Conservation (phyloP, 2,113 vertebrate species). For the Hipposideros armiger region DNA sequence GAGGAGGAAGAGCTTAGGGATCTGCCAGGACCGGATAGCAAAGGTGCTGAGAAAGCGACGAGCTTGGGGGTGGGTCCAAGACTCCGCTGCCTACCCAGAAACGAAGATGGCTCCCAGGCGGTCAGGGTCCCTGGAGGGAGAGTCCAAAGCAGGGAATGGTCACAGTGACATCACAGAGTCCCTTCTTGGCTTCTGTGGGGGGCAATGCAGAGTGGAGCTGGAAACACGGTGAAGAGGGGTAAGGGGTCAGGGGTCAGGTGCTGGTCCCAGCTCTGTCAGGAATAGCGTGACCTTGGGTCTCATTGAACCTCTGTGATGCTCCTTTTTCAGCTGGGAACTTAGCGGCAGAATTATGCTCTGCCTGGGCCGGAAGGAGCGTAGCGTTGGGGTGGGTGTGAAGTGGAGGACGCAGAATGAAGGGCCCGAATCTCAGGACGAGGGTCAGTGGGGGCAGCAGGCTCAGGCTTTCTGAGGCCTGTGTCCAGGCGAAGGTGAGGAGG, state of each 20-base stretch:
- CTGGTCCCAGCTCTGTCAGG: not conserved
- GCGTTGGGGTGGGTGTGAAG: no score
- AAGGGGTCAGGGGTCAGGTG: not conserved
- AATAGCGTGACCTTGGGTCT: not conserved
- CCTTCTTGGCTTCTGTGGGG: not conserved
- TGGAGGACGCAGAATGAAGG: not conserved
- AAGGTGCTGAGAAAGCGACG: not conserved
- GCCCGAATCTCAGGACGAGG: not conserved
- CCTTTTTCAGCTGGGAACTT: not conserved
- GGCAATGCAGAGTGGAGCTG: not conserved
- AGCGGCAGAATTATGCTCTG: not conserved
- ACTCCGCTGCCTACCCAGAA: not conserved
- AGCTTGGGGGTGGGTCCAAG: not conserved
- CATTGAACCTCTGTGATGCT: not conserved
- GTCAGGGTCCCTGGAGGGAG: not conserved
- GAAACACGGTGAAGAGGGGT: not conserved
- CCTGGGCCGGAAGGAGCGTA: not conserved
- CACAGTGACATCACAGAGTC: fast-evolving
- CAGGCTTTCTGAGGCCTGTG: not conserved
- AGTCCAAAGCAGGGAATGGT: not conserved
- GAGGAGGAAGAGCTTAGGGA: not conserved
- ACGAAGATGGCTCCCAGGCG: not conserved
- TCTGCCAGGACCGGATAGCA: not conserved
- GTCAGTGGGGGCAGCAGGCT: not conserved
- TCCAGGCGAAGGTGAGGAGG: not conserved